phyloP scores from a whole-genome alignment of 2,797 vertebrate genomes.

The Acridotheres tristis region DNA sequence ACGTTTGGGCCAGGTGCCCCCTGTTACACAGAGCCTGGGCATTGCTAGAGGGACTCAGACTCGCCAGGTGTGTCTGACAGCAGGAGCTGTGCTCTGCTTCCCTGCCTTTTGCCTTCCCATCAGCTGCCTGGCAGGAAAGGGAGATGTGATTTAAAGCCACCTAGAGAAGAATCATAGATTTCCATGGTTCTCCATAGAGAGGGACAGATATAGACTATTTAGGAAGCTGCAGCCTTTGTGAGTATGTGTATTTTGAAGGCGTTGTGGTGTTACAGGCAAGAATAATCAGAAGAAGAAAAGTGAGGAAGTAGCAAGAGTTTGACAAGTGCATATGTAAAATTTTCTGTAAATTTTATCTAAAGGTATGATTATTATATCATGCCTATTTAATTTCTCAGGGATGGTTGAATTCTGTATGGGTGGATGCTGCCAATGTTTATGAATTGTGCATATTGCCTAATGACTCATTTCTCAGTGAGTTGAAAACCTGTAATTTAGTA shows the following conservation, averaged over 20 bases:
- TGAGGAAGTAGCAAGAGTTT: neutral
- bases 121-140: neutral
- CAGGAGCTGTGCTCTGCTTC: neutral
- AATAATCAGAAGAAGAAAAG: neutral
- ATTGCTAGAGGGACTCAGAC: neutral
- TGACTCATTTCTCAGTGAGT: neutral
- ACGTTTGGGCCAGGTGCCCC: neutral
- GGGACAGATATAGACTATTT: neutral
- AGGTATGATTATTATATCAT: neutral
- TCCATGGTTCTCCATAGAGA: neutral
- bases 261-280: neutral
- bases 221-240: neutral
- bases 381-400: neutral
- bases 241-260: neutral
- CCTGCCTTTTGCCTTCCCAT: neutral
- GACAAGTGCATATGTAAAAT: accelerated
- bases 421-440: neutral
- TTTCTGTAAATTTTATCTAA: neutral
- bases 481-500: neutral
- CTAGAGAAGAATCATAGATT: neutral
- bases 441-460: neutral
- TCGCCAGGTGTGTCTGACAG: neutral
- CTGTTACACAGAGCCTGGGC: neutral
- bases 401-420: neutral
- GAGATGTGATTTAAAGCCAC: neutral